Evolutionary conservation across 1,140 invertebrate species (phyloP), one percentile per base, ranked within the genome.

Genomic region (Rhynchophorus ferrugineus): DNA sequence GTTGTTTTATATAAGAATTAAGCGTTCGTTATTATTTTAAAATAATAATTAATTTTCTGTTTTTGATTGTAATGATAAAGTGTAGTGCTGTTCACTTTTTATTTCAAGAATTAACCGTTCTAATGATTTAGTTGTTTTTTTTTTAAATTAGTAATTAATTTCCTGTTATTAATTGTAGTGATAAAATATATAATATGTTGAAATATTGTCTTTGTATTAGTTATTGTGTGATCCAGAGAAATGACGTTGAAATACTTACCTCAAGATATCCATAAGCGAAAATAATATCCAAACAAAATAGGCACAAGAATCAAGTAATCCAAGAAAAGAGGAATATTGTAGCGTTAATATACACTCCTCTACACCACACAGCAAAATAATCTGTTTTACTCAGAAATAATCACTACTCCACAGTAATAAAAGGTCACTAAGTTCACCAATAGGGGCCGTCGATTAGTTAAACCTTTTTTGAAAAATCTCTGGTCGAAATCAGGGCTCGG

Each of bases 201-300:
- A 11, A 17, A 3, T 3, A 11, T 14, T 41, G 6, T 17, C 16
- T 41, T 3, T 16, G 38, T 13, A 41, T 8, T 17, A 11, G 13
- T 17, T 11, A 13, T 11, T 7, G 16, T 8, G 38, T n/a, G n/a
- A n/a, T n/a, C n/a, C 14, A 41, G 19, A 41, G 19, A 1, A 17
- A 43, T 3, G 8, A 20, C 14, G 16, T 13, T 9, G 5, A 44
- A 44, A 2, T n/a, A 51, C 49, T 51, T 17, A 51, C 49, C 49
- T 42, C 16, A 44, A 44, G 37, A 44, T 44, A 7, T 24, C 49
- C 49, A 51, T 51, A 44, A 44, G 37, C 34, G 11, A 9, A 22
- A 43, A 38, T 49, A 42, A 42, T 49, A 49, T 49, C 47, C 47
- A 49, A n/a, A n/a, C n/a, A n/a, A n/a, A n/a, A n/a, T n/a, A n/a